A percentile compares a stretch with the other conserved stretches of the same genome.
These are phyloP conservation scores for Cephus rjabovi DNA, from an alignment of 2,888 invertebrate genomes.

Conservation along the genomic window DNA sequence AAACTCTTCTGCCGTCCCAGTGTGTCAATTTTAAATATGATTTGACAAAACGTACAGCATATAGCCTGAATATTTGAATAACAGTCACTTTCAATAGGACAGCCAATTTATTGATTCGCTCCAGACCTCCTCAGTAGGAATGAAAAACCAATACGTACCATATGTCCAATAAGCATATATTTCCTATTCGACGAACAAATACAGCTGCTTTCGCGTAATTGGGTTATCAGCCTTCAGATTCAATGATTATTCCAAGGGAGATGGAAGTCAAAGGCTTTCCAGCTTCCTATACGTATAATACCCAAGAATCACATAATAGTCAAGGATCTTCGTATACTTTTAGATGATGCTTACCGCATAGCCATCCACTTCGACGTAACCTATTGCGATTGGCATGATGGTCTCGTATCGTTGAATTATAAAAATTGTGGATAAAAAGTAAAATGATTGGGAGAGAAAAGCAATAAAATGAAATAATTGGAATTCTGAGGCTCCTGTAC, in stretches of 20 bases:
- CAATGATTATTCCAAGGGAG: conserved; percentile 22
- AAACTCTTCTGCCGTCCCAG: not conserved
- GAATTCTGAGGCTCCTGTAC: not conserved
- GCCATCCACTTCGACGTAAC: not conserved
- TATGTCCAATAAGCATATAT: not conserved
- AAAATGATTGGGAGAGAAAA: no score
- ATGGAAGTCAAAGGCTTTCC: conserved; percentile 37
- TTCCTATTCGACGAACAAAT: not conserved
- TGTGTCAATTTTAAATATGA: not conserved
- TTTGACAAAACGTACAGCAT: not conserved
- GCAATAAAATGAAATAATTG: not conserved
- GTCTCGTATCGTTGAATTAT: not conserved
- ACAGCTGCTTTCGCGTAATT: conserved; percentile 29
- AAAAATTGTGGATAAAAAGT: not conserved
- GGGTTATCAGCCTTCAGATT: conserved; percentile 41
- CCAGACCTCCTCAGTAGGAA: not conserved
- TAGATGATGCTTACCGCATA: not conserved
- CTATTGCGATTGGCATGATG: not conserved
- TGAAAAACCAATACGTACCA: not conserved
- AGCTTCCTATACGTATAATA: conserved; percentile 50
- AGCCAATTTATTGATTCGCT: not conserved
- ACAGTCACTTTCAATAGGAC: not conserved
- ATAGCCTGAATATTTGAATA: not conserved
- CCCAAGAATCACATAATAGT: conserved; percentile 49
- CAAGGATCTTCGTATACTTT: conserved; percentile 28